These are phyloP conservation scores for Drosophila kepulauana DNA, from an alignment of 1,140 invertebrate species.

Conservation along the genomic window DNA sequence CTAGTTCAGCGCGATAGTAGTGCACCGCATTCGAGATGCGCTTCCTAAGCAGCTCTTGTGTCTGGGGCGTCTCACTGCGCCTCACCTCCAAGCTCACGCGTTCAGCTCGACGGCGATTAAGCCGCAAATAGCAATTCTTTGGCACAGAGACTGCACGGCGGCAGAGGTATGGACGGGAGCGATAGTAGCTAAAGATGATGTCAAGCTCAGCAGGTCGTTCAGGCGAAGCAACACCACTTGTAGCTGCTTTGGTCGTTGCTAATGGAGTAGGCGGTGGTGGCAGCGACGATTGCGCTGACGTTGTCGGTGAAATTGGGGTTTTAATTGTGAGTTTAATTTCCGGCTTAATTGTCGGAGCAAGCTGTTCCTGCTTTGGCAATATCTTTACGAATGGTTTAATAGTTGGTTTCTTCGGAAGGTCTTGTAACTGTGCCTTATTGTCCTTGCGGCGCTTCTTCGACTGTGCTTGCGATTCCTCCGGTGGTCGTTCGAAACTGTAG, in stretches of 20 bases:
- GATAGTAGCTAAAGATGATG: conserved; percentile 52
- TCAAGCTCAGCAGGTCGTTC: conserved; percentile 54
- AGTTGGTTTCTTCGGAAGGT: neutral
- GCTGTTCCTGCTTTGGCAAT: neutral
- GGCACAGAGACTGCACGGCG: conserved; percentile 64
- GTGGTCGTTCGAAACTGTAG: conserved; percentile 71
- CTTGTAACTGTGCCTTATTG: conserved; percentile 12
- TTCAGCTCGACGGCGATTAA: conserved; percentile 51
- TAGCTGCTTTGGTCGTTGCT: neutral
- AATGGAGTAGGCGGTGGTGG: neutral
- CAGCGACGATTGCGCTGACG: neutral
- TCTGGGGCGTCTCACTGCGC: conserved; percentile 37
- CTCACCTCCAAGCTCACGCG: conserved; percentile 3
- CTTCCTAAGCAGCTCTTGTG: conserved; percentile 30
- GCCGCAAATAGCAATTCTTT: conserved; percentile 53
- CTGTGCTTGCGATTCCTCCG: conserved; percentile 43
- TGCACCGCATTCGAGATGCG: conserved; percentile 44
- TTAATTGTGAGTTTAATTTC: neutral
- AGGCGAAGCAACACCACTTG: neutral
- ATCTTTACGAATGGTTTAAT: neutral
- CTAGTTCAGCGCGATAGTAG: conserved; percentile 62
- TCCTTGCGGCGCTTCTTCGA: conserved; percentile 56
- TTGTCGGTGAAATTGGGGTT: neutral
- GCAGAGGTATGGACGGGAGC: conserved; percentile 39
- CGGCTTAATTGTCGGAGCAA: neutral